These are phyloP conservation scores for Sebastolobus alascanus DNA, from an alignment of 2,797 vertebrate species.

Conservation along the genomic window DNA sequence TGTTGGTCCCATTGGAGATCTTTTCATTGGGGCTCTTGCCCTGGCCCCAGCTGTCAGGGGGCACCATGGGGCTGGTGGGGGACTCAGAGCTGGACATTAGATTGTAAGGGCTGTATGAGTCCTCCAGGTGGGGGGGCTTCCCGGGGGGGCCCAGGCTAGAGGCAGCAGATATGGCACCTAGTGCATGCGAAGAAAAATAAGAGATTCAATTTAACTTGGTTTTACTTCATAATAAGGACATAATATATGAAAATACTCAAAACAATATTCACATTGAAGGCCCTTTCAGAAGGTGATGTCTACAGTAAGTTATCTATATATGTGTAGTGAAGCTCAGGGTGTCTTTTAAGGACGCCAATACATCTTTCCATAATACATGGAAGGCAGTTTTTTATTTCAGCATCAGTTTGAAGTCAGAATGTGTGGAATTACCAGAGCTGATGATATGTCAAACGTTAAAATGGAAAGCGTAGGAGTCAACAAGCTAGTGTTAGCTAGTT, in stretches of 20 bases:
- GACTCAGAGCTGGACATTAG: conserved; percentile 94
- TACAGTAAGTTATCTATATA: not conserved
- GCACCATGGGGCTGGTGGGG: conserved; percentile 92
- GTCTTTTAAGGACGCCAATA: too few species aligned
- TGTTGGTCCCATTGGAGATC: conserved; percentile 96
- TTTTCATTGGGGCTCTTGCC: conserved; percentile 96
- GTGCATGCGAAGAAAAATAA: conserved; percentile 6
- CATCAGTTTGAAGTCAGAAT: not conserved
- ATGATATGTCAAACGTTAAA: not conserved
- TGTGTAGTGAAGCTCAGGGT: not conserved
- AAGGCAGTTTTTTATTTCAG: not conserved
- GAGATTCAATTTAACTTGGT: not conserved
- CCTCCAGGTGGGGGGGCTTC: conserved; percentile 93
- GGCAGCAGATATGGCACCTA: conserved; percentile 96
- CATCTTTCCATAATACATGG: not conserved
- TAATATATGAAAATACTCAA: not conserved
- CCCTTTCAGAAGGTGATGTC: not conserved
- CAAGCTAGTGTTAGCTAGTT: not conserved
- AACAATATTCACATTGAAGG: not conserved
- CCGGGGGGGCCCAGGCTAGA: conserved; percentile 91
- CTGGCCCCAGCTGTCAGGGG: conserved; percentile 97
- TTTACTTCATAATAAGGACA: not conserved
- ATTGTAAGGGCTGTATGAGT: conserved; percentile 96
- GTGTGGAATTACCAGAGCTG: not conserved
- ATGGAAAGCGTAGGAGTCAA: not conserved